Evolutionary conservation across 2,113 vertebrate species (phyloP).

Genomic region (Dasyprocta punctata): DNA sequence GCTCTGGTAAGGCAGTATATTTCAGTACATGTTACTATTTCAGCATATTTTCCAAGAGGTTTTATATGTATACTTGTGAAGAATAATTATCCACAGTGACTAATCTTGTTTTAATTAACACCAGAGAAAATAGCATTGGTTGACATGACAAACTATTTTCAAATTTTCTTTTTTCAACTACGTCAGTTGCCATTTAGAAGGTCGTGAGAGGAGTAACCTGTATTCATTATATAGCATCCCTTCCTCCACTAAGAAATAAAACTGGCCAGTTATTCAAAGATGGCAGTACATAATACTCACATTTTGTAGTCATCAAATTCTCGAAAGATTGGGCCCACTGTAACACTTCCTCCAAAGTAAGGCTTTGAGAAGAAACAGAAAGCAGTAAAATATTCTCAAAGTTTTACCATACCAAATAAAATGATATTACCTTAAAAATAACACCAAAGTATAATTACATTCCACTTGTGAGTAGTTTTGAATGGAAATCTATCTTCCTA

Average conservation of each 20-base stretch:
- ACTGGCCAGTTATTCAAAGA: neutral
- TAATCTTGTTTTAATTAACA: conserved; percentile 75
- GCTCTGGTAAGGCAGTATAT: neutral
- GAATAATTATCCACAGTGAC: conserved; percentile 66
- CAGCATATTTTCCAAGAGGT: conserved; percentile 57
- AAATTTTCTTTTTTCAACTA: neutral
- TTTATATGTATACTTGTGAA: conserved; percentile 57
- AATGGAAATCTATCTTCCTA: neutral
- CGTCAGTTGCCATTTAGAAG: neutral
- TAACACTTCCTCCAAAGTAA: conserved; percentile 80
- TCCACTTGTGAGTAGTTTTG: neutral
- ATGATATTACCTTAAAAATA: neutral
- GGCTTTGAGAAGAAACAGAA: conserved; percentile 73
- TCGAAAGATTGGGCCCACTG: conserved; percentile 84
- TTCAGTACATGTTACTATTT: conserved; percentile 59
- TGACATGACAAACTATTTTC: conserved; percentile 34
- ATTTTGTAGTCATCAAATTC: conserved; percentile 82
- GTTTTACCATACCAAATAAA: neutral
- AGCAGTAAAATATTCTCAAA: neutral
- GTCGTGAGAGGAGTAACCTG: neutral
- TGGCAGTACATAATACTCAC: conserved; percentile 72
- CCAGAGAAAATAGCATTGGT: neutral
- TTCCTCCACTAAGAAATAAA: neutral
- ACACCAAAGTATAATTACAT: neutral
- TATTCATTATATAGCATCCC: neutral